Evolutionary conservation across 2,113 vertebrate genomes (phyloP), one percentile per base, ranked within the genome.

Genomic region (Pantherophis guttatus): DNA sequence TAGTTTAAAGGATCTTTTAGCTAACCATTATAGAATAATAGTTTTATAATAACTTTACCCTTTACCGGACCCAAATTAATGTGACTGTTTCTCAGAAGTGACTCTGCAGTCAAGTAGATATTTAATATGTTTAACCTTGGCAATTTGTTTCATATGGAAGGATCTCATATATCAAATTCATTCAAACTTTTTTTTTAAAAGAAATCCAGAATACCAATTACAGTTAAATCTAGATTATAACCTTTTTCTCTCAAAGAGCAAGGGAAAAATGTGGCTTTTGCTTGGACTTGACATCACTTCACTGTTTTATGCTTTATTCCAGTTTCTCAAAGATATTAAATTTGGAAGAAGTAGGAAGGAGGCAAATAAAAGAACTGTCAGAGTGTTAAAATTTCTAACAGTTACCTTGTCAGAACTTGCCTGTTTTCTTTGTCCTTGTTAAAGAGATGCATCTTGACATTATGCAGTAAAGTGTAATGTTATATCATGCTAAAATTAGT

Each of bases 391-490:
- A 59, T 90, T 93, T 86, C 87, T 89, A 86, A 87, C n/a, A 89
- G 50, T 15, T 94, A 55, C 23, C 58, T 24, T 86, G 90, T 24
- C 5, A 21, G 91, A 94, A n/a, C 11, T 91, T 86, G 90, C 44
- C 29, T 93, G n/a, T 93, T 59, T 88, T 92, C n/a, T 65, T 0
- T 89, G 87, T 50, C 92, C 13, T 94, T 93, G 86, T 29, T 29
- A 15, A 2, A 91, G 39, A 93, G 26, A 91, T 94, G 44, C 62
- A 94, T 89, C 29, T 90, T 53, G 7, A 17, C 15, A 23, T 93
- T 94, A 21, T 26, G 54, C 21, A 59, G 44, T 70, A 55, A 93
- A 94, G n/a, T 2, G 1, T 8, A 88, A 93, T 94, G 94, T 90
- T 4, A 86, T 86, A 59, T 86, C 15, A 48, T 93, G 85, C n/a